Percentiles rank a stretch among this genome's conserved stretches.
Evolutionary conservation across 2,888 invertebrate species (phyloP).

Genomic region (Himalopsyche japonica): DNA sequence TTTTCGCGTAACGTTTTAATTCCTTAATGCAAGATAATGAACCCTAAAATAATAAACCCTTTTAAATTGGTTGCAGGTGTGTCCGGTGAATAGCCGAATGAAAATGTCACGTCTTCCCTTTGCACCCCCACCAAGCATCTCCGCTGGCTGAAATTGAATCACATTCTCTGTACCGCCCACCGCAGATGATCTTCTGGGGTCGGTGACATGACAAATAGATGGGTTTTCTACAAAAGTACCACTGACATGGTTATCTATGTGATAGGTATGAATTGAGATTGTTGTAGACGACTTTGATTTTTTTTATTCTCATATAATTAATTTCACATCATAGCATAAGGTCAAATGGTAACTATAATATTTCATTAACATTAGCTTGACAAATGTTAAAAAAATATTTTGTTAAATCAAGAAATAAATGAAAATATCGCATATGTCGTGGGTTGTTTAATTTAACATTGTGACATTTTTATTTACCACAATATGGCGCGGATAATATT

Average conservation of each 20-base stretch:
- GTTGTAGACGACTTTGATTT: neutral
- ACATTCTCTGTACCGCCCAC: neutral
- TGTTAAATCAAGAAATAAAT: too few relatives aligned
- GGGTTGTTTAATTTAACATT: too few relatives aligned
- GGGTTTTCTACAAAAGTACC: slow-evolving; percentile 12
- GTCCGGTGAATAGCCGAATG: slow-evolving; percentile 10
- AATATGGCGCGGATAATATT: too few relatives aligned
- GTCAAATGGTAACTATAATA: too few relatives aligned
- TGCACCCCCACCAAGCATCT: neutral
- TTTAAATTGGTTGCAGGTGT: slow-evolving; percentile 20
- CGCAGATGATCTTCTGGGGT: slow-evolving; percentile 12
- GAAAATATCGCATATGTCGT: too few relatives aligned
- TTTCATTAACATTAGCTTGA: too few relatives aligned
- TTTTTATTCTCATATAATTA: neutral
- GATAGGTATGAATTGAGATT: neutral
- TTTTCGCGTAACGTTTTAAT: neutral
- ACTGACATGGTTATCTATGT: neutral
- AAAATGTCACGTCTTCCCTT: neutral
- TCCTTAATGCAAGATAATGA: neutral
- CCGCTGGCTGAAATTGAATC: neutral
- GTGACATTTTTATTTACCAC: too few relatives aligned
- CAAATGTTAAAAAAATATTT: too few relatives aligned
- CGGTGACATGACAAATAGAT: slow-evolving; percentile 32
- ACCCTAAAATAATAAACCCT: neutral
- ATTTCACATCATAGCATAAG: too few relatives aligned